Percentiles rank a stretch among this genome's conserved stretches.
phyloP scores from a whole-genome alignment of 2,797 vertebrate genomes.

The Melanotaenia pygmaea region DNA sequence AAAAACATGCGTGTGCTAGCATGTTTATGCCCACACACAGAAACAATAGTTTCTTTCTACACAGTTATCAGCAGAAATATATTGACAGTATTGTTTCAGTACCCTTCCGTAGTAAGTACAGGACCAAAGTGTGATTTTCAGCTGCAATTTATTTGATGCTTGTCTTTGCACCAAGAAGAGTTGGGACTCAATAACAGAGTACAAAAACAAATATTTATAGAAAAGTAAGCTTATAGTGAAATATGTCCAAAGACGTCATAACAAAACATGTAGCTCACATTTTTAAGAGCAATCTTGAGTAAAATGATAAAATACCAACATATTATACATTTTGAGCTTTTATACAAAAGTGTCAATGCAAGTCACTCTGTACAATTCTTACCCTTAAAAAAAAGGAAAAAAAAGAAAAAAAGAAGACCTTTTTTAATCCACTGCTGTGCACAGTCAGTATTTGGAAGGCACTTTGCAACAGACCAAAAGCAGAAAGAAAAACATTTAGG shows the following conservation, averaged over 20 bases:
- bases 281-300: conserved; percentile 78
- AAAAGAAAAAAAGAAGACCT: conserved; percentile 69
- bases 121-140: conserved; percentile 60
- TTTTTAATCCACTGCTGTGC: conserved; percentile 85
- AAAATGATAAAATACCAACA: conserved; percentile 83
- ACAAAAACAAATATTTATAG: conserved; percentile 90
- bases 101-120: conserved; percentile 22
- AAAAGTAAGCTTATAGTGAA: conserved; percentile 89
- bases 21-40: neutral
- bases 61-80: neutral
- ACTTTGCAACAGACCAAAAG: conserved; percentile 87
- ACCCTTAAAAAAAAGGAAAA: conserved; percentile 65
- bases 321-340: conserved; percentile 84
- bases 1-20: neutral
- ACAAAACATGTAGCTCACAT: conserved; percentile 80
- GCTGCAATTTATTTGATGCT: conserved; percentile 84
- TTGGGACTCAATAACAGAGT: conserved; percentile 85
- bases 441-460: conserved; percentile 89
- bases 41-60: too few relatives aligned
- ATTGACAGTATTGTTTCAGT: neutral
- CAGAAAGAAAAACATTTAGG: conserved; percentile 66
- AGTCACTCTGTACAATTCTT: conserved; percentile 81
- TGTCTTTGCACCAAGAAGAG: conserved; percentile 83
- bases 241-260: conserved; percentile 84
- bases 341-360: conserved; percentile 86